Base-by-base conservation (phyloP, 1,140 invertebrate species). In the Mylabris phalerata region DNA sequence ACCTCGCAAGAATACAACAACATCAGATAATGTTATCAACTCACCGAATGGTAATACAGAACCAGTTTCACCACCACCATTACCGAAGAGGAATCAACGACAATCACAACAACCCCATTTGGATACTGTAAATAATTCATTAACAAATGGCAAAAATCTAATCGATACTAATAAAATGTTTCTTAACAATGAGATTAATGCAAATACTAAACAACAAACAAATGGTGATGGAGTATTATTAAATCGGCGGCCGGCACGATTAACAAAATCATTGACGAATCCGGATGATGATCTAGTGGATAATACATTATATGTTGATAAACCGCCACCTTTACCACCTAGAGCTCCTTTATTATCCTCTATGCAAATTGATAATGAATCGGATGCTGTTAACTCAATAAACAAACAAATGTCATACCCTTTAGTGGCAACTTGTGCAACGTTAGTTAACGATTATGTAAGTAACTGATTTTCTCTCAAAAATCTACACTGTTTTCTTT, bases 301-400 rank as follows among this genome's bases (percentile, higher is more conserved):
- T 48, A 65, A 65, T 56, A 50, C 58, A 13, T 45, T 65, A 9
- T 65, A 62, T 55, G 60, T 55, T 24, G 50, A 62, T 38, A 13
- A 50, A 32, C 82, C 83, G 57, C 83, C 83, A 61, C 82, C 83
- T 57, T 67, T 84, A 58, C 83, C 82, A 42, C 81, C 81, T 60
- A 77, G 82, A 62, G 78, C 79, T 72, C 75, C 79, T 71, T n/a
- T 11, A 42, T 42, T 42, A 42, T 42, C 32, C 62, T 77, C 42
- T 73, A 75, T 69, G 48, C 32, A 47, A 51, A 48, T 41, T 50
- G 48, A 42, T 52, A 56, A 71, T 67, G 71, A 73, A 72, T 67
- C 77, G 72, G 77, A 78, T 73, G 73, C 77, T 73, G 74, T 72
- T 73, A 79, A 79, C 74, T 78, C 79, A 74, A 79, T 80, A 60